Evolutionary conservation across 2,888 invertebrate genomes (phyloP), one percentile per base, ranked within the genome.

Genomic region (Cryptus viduatorius): DNA sequence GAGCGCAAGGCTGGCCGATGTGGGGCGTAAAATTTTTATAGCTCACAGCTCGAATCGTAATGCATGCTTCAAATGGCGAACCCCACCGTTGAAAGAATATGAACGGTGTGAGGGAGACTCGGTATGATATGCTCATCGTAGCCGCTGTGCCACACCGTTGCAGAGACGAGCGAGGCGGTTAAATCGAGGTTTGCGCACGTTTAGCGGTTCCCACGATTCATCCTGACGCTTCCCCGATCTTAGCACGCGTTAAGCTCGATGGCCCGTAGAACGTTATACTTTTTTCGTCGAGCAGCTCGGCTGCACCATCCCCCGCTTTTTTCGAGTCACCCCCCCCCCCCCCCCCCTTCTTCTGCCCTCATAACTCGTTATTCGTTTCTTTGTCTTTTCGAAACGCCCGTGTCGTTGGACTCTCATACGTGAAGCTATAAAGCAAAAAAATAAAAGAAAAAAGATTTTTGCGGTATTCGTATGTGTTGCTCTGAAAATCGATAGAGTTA

Each of bases 201-300:
- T 88, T 86, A 86, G 86, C 82, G 84, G 84, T 88, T 90, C 89
- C 87, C 90, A 90, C 89, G 89, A 90, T 90, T 88, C 86, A 86
- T 90, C 79, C 86, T 85, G 37, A 42, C 88, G 83, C 87, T 77
- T 80, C 8, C 72, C 65, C 50, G 76, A 76, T 65, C 50, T 65
- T 65, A 19, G 53, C 37, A 31, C 86, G 87, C 86, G 87, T 91
- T 89, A 90, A 90, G 87, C 88, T 91, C 89, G 88, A 90, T 90
- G 90, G 86, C 64, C 88, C 88, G 88, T 89, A 88, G 89, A 90
- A 87, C 78, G 76, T 50, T 75, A 76, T 19, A 65, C 37, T 65
- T 65, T 37, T 76, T 76, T 65, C 53, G 50, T 76, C 65, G 65
- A 50, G 53, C 50, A 19, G 5, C 42, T 24, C 37, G 7, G 48